Percentiles rank a stretch among this genome's conserved stretches.
phyloP scores from a whole-genome alignment of 2,113 vertebrate species.

The Pteronura brasiliensis region DNA sequence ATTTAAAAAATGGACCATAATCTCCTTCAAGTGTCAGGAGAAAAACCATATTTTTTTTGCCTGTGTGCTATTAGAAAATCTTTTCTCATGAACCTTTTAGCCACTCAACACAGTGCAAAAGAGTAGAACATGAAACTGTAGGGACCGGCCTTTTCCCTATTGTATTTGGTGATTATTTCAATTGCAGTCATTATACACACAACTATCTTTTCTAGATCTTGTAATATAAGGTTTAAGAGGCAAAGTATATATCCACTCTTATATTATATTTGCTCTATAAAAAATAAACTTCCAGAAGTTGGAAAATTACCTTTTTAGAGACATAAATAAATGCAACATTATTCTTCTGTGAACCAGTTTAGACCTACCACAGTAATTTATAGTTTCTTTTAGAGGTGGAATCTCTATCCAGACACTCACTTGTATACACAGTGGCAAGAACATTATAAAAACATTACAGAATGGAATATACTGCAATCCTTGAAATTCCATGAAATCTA shows the following conservation, averaged over 20 bases:
- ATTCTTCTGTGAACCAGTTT: not conserved
- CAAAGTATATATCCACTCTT: not conserved
- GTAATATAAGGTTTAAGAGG: not conserved
- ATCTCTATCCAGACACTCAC: not conserved
- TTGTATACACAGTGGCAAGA: not conserved
- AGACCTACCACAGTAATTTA: not conserved
- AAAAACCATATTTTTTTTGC: not conserved
- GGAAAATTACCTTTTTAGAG: not conserved
- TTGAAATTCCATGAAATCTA: constrained; percentile 32
- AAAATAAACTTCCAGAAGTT: constrained; percentile 15
- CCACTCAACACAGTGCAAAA: not conserved
- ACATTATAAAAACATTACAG: not conserved
- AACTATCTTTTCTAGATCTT: not conserved
- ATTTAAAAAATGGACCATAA: not conserved
- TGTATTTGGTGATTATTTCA: not conserved
- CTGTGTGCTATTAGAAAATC: not conserved
- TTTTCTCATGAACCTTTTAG: not conserved
- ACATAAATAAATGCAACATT: not conserved
- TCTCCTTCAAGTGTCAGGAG: not conserved
- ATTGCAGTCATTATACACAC: not conserved
- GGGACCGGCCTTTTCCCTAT: not conserved
- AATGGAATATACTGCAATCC: not conserved
- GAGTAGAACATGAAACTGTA: not conserved
- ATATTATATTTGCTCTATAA: not conserved
- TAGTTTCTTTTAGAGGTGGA: not conserved